Conservation (phyloP, 2,113 vertebrate species). For the Petrocephalus zakoni region DNA sequence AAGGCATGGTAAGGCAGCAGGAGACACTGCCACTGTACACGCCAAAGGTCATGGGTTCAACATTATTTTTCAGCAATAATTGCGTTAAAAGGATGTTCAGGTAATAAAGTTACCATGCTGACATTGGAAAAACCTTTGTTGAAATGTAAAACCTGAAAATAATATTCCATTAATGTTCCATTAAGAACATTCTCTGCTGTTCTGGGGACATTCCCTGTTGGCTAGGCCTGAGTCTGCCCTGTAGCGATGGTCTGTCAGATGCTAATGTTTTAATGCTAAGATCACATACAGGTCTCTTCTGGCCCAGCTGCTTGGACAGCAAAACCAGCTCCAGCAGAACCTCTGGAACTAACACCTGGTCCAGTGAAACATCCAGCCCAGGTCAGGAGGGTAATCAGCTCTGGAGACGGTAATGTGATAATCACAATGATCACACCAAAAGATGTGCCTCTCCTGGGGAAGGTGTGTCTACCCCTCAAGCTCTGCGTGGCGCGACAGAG, state of each 20-base stretch:
- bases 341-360: slow-evolving; percentile 70
- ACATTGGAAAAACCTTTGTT: neutral
- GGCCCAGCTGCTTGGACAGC: slow-evolving; percentile 57
- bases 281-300: slow-evolving; percentile 22
- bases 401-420: neutral
- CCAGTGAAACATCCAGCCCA: slow-evolving; percentile 67
- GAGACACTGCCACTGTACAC: too few species aligned
- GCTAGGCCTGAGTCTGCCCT: neutral
- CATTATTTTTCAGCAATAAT: neutral
- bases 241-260: neutral
- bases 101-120: neutral
- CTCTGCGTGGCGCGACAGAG: neutral
- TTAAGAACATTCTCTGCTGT: neutral
- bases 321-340: slow-evolving; percentile 64
- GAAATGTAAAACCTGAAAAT: neutral
- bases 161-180: neutral
- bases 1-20: too few species aligned
- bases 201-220: neutral
- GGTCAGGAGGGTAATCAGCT: slow-evolving; percentile 25
- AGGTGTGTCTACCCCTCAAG: neutral
- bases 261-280: neutral
- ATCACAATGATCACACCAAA: neutral
- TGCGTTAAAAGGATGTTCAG: neutral
- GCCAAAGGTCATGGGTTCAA: too few species aligned
- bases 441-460: neutral